Evolutionary conservation across 2,797 vertebrate genomes (phyloP).

Genomic region (Neosalanx taihuensis): DNA sequence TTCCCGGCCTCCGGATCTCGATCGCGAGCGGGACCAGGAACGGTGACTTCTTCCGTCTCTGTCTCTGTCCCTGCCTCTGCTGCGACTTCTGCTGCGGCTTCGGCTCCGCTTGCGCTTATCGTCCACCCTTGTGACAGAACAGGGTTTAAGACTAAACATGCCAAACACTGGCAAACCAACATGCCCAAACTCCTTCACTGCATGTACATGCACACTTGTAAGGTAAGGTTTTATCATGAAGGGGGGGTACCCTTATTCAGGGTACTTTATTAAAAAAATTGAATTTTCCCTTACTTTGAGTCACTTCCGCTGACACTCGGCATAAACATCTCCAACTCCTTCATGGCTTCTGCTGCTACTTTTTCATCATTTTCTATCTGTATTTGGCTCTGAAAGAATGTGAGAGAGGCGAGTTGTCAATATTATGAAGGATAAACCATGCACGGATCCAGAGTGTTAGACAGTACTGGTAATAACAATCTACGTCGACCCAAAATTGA

Average conservation of each 20-base stretch:
- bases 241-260: too few relatives aligned
- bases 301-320: constrained; percentile 77
- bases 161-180: background rate
- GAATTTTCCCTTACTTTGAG: constrained; percentile 56
- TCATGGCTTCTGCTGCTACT: constrained; percentile 90
- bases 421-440: background rate
- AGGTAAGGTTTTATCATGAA: too few relatives aligned
- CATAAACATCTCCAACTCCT: constrained; percentile 95
- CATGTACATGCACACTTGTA: background rate
- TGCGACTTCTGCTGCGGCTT: constrained; percentile 69
- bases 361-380: constrained; percentile 94
- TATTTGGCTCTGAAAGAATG: constrained; percentile 66
- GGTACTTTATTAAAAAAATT: background rate
- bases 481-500: background rate
- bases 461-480: background rate
- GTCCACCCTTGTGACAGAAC: constrained; percentile 49
- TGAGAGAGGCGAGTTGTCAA: background rate
- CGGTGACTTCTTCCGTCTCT: constrained; percentile 53
- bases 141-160: background rate
- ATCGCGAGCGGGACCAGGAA: constrained; percentile 58
- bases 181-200: background rate
- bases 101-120: constrained; percentile 75
- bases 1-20: constrained; percentile 70
- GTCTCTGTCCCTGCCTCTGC: constrained; percentile 55
- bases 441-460: too few relatives aligned